Percentiles rank a stretch among this genome's conserved stretches.
Evolutionary conservation across 1,140 invertebrate species (phyloP).

Genomic region (Zaprionus lachaisei): DNA sequence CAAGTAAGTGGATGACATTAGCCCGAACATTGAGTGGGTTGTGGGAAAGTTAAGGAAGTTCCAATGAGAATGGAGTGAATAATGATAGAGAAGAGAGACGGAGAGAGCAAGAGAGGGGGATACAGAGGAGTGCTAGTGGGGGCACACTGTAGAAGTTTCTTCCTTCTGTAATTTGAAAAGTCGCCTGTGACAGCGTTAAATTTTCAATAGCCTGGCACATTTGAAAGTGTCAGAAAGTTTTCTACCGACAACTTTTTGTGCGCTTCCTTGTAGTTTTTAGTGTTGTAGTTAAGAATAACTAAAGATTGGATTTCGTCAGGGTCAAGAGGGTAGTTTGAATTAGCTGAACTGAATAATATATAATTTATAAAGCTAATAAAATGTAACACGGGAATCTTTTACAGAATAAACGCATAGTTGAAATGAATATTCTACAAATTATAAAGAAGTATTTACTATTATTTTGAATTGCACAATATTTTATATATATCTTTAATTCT

Average conservation of each 20-base stretch:
- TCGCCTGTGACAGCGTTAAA: conserved; percentile 44
- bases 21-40: conserved; percentile 12
- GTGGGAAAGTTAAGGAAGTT: not conserved
- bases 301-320: not conserved
- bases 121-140: not conserved
- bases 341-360: too few relatives aligned
- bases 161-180: conserved; percentile 46
- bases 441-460: not conserved
- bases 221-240: conserved; percentile 59
- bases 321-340: not conserved
- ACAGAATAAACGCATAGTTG: not conserved
- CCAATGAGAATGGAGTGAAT: not conserved
- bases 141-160: conserved; percentile 31
- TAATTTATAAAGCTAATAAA: too few relatives aligned
- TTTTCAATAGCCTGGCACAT: conserved; percentile 51
- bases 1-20: conserved; percentile 8
- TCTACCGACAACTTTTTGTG: conserved; percentile 31
- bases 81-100: not conserved
- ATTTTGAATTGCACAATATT: not conserved
- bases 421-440: not conserved
- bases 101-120: not conserved
- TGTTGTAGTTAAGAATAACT: conserved; percentile 32
- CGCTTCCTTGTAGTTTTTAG: conserved; percentile 2
- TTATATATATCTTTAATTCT: not conserved
- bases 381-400: too few relatives aligned